Evolutionary conservation across 2,888 invertebrate species (phyloP).

Genomic region (Epistrophe eligans): DNA sequence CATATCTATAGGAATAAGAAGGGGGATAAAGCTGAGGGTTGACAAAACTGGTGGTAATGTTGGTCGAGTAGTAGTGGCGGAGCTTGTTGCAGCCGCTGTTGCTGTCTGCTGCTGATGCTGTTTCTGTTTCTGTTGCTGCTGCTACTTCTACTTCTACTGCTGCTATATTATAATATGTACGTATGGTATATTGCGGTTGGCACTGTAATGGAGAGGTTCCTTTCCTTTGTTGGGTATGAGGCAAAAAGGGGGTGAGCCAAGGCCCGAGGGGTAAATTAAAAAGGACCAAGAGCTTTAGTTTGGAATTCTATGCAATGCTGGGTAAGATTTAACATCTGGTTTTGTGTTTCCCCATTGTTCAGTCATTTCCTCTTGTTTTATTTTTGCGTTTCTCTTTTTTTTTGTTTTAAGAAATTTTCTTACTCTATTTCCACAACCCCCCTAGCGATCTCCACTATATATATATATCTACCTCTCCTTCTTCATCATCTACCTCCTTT

Average conservation of each 20-base stretch:
- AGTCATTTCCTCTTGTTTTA: conserved; percentile 33
- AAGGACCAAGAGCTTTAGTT: conserved; percentile 27
- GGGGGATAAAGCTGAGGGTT: background rate
- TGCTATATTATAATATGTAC: too few species aligned
- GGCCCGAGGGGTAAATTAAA: conserved; percentile 23
- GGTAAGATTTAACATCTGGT: conserved; percentile 66
- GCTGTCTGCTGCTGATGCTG: conserved; percentile 32
- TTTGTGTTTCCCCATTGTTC: conserved; percentile 63
- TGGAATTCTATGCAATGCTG: conserved; percentile 45
- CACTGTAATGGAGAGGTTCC: conserved; percentile 37
- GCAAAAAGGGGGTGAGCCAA: background rate
- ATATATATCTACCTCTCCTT: background rate
- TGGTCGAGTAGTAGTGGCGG: conserved; percentile 55
- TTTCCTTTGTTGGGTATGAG: background rate
- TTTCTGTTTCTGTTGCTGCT: conserved; percentile 1
- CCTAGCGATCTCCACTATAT: background rate
- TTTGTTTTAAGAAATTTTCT: conserved; percentile 32
- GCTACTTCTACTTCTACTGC: conserved; percentile 34
- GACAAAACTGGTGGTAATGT: conserved; percentile 46
- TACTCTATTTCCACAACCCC: conserved; percentile 25
- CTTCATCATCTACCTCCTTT: conserved; percentile 1
- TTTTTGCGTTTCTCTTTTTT: background rate
- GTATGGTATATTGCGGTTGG: conserved; percentile 29
- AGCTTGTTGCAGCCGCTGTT: conserved; percentile 68
- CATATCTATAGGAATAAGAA: too few species aligned